Conservation (phyloP, 2,888 invertebrate species). For the Conops quadrifasciatus region DNA sequence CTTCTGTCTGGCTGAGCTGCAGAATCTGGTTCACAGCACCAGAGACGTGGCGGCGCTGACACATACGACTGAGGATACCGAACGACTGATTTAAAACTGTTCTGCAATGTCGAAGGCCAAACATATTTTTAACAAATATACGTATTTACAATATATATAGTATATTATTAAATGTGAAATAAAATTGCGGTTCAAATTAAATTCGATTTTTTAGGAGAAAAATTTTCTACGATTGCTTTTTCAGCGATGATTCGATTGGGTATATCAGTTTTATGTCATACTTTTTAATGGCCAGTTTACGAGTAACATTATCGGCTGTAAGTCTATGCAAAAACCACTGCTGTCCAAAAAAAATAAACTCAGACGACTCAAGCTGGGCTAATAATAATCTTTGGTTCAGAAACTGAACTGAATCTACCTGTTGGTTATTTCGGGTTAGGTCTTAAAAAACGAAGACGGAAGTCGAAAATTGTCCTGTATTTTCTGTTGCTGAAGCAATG, state of each 20-base stretch:
- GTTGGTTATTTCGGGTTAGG: too few relatives aligned
- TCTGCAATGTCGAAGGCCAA: constrained; percentile 47
- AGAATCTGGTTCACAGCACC: constrained; percentile 59
- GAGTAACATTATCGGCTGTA: not conserved
- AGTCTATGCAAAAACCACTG: too few relatives aligned
- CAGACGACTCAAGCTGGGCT: too few relatives aligned
- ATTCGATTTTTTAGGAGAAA: constrained; percentile 31
- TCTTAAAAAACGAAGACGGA: too few relatives aligned
- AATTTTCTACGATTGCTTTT: constrained; percentile 39
- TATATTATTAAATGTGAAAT: constrained; percentile 24
- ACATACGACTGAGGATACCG: constrained; percentile 22
- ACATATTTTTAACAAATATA: constrained; percentile 44
- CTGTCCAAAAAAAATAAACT: too few relatives aligned
- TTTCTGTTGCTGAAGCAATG: too few relatives aligned
- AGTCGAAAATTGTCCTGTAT: too few relatives aligned
- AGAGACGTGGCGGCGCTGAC: constrained; percentile 51
- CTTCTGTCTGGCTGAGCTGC: constrained; percentile 57
- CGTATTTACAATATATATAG: not conserved
- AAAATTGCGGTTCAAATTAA: constrained; percentile 36
- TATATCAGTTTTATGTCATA: too few relatives aligned
- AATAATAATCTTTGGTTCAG: too few relatives aligned
- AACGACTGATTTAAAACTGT: constrained; percentile 13
- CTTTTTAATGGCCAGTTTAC: not conserved
- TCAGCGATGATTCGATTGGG: constrained; percentile 39
- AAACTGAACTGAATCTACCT: too few relatives aligned